Conservation (phyloP, 2,113 vertebrate genomes). For the Petroica traversi region DNA sequence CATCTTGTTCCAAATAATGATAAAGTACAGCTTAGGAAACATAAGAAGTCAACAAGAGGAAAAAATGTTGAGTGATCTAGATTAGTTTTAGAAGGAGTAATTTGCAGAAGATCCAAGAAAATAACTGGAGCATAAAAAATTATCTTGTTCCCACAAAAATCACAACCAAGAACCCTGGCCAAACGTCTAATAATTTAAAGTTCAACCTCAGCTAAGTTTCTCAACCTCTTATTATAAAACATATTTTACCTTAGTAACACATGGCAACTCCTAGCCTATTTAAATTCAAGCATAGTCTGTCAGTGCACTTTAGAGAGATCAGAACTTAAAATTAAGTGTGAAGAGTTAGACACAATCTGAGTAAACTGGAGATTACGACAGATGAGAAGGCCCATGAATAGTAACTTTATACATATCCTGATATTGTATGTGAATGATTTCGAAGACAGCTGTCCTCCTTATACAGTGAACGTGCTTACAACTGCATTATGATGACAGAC, state of each 20-base stretch:
- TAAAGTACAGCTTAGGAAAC: neutral
- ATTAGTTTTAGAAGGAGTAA: neutral
- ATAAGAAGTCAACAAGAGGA: neutral
- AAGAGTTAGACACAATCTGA: neutral
- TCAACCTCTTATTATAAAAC: neutral
- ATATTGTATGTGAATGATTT: neutral
- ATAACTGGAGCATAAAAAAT: neutral
- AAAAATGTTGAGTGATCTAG: neutral
- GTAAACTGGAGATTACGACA: neutral
- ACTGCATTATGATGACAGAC: neutral
- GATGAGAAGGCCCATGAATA: neutral
- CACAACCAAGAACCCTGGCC: neutral
- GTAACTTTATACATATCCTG: neutral
- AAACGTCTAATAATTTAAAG: neutral
- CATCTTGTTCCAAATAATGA: neutral
- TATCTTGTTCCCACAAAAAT: neutral
- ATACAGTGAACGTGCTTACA: neutral
- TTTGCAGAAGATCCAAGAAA: neutral
- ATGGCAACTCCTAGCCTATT: neutral
- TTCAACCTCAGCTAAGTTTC: neutral
- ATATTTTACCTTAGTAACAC: neutral
- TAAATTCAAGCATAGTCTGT: neutral
- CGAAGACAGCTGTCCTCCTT: neutral
- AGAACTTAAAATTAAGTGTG: neutral
- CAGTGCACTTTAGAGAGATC: neutral